These are phyloP conservation scores for Tachina lurida DNA, from an alignment of 2,888 invertebrate genomes.

Conservation along the genomic window DNA sequence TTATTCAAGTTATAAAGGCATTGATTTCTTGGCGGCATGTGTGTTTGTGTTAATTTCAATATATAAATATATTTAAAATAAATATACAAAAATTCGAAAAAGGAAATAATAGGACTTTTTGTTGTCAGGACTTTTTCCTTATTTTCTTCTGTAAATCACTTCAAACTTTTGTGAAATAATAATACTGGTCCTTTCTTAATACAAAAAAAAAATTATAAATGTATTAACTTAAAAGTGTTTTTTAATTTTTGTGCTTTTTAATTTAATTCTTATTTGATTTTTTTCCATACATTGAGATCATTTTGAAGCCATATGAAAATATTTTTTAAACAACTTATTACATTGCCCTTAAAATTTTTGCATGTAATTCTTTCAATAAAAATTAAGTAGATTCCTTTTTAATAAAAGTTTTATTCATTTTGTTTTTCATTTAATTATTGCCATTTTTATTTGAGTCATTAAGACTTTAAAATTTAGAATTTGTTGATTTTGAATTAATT, in stretches of 20 bases:
- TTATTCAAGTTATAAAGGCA: constrained; percentile 83
- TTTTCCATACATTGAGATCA: constrained; percentile 1
- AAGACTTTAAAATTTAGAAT: constrained; percentile 38
- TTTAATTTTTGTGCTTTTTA: constrained; percentile 56
- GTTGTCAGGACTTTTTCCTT: not conserved
- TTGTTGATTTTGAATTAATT: constrained; percentile 49
- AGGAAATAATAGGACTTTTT: not conserved
- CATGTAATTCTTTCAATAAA: constrained; percentile 52
- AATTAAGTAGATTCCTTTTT: constrained; percentile 47
- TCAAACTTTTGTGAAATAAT: constrained; percentile 27
- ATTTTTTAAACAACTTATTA: constrained; percentile 1
- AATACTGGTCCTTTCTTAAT: not conserved
- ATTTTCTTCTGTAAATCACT: constrained; percentile 67
- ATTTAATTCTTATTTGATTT: constrained; percentile 23
- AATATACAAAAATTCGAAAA: constrained; percentile 1
- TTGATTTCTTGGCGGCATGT: constrained; percentile 91
- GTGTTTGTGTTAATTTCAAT: constrained; percentile 77
- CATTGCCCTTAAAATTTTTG: constrained; percentile 41
- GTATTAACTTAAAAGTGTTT: constrained; percentile 46
- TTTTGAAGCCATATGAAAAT: constrained; percentile 11
- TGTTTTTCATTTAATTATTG: constrained; percentile 36
- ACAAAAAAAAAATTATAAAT: constrained; percentile 9
- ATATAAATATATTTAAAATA: constrained; percentile 66
- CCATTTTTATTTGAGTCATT: constrained; percentile 35
- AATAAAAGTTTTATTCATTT: constrained; percentile 14